A percentile compares a stretch with the other conserved stretches of the same genome.
These are phyloP conservation scores for Tringa solitaria DNA, from an alignment of 2,113 vertebrate species.

Conservation along the genomic window DNA sequence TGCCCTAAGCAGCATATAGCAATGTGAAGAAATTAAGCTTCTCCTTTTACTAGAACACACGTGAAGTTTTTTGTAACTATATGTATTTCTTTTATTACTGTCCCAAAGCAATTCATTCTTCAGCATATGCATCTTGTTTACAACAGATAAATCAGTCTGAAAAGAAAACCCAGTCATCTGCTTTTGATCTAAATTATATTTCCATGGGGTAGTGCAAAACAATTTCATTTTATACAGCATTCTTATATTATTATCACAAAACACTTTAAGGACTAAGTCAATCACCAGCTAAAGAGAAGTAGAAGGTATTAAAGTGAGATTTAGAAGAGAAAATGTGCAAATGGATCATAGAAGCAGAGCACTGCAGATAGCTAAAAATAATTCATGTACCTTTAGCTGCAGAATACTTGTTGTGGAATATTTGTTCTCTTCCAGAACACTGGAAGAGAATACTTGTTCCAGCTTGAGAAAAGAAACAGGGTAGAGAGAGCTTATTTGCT, in stretches of 20 bases:
- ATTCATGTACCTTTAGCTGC: not conserved
- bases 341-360: not conserved
- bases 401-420: not conserved
- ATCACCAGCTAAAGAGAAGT: not conserved
- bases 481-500: not conserved
- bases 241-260: not conserved
- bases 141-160: not conserved
- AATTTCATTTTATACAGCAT: not conserved
- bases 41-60: not conserved
- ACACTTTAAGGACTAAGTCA: not conserved
- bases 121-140: not conserved
- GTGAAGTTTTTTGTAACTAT: not conserved
- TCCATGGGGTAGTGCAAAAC: not conserved
- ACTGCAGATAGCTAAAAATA: not conserved
- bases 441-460: not conserved
- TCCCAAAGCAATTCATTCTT: not conserved
- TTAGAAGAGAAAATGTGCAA: not conserved
- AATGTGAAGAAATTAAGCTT: not conserved
- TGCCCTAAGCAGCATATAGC: not conserved
- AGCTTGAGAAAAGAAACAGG: not conserved
- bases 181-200: conserved; percentile 4
- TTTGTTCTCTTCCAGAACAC: too few species aligned
- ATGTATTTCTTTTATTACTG: not conserved
- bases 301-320: not conserved
- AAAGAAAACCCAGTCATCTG: not conserved